Evolutionary conservation across 2,797 vertebrate genomes (phyloP).

Genomic region (Calcarius lapponicus): DNA sequence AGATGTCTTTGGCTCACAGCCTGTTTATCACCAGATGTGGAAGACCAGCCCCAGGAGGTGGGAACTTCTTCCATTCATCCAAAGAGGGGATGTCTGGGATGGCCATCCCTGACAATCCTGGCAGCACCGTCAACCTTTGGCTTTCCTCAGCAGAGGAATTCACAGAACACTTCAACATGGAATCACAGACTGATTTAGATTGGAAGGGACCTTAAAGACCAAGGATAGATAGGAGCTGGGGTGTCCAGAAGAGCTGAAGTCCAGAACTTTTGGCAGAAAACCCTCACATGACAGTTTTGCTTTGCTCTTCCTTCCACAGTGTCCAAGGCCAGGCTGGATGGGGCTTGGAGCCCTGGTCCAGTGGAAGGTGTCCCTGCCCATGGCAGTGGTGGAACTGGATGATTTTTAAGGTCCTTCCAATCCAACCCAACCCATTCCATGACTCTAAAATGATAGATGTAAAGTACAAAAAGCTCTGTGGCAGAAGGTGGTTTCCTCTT

Average conservation of each 20-base stretch:
- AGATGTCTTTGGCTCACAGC: neutral
- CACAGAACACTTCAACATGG: neutral
- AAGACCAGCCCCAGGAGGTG: neutral
- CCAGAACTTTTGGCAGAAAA: neutral
- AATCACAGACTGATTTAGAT: neutral
- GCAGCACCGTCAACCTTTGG: neutral
- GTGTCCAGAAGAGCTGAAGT: neutral
- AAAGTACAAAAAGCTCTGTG: neutral
- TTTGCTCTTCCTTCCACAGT: neutral
- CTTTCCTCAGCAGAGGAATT: neutral
- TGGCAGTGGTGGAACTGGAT: neutral
- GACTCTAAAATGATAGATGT: neutral
- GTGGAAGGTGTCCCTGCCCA: neutral
- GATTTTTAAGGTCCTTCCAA: neutral
- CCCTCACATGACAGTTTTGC: neutral
- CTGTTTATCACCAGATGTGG: neutral
- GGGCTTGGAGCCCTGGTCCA: neutral
- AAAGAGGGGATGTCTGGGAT: neutral
- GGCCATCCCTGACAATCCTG: neutral
- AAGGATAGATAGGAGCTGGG: neutral
- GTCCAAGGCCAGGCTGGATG: neutral
- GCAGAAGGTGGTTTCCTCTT: neutral
- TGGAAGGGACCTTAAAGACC: neutral
- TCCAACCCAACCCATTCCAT: neutral
- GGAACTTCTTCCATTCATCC: neutral